Evolutionary conservation across 2,888 invertebrate species (phyloP).

Genomic region (Hirtodrosophila alboralis): DNA sequence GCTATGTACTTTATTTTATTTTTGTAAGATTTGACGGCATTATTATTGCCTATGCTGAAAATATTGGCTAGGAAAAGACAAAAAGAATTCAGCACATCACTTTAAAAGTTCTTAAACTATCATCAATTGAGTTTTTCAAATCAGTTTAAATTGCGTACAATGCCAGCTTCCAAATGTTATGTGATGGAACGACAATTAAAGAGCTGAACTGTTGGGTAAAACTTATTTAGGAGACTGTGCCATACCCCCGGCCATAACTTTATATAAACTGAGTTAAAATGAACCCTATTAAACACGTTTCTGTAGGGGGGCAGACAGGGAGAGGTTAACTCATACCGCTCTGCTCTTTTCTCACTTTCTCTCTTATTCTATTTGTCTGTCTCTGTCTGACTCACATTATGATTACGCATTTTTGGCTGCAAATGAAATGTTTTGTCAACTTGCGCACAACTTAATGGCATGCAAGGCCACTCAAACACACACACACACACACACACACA

Average conservation of each 20-base stretch:
- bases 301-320: neutral
- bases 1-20: too few species aligned
- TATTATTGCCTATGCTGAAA: too few species aligned
- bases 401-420: conserved; percentile 65
- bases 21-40: too few species aligned
- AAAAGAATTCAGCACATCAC: too few species aligned
- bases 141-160: conserved; percentile 3
- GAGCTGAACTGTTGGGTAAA: conserved; percentile 25
- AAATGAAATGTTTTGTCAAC: conserved; percentile 77
- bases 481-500: conserved; percentile 10
- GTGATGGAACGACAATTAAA: conserved; percentile 19
- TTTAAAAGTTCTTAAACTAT: too few species aligned
- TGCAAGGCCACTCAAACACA: conserved; percentile 21
- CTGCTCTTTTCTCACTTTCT: neutral
- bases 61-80: too few species aligned
- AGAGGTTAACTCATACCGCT: neutral
- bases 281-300: conserved; percentile 33
- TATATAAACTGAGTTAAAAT: conserved; percentile 32
- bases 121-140: too few species aligned
- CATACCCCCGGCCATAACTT: conserved; percentile 21
- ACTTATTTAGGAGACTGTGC: neutral
- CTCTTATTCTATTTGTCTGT: neutral
- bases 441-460: conserved; percentile 58
- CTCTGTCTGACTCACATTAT: conserved; percentile 37
- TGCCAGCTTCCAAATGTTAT: conserved; percentile 13